Conservation (phyloP, 2,113 vertebrate genomes). For the Psittacara wagleri region DNA sequence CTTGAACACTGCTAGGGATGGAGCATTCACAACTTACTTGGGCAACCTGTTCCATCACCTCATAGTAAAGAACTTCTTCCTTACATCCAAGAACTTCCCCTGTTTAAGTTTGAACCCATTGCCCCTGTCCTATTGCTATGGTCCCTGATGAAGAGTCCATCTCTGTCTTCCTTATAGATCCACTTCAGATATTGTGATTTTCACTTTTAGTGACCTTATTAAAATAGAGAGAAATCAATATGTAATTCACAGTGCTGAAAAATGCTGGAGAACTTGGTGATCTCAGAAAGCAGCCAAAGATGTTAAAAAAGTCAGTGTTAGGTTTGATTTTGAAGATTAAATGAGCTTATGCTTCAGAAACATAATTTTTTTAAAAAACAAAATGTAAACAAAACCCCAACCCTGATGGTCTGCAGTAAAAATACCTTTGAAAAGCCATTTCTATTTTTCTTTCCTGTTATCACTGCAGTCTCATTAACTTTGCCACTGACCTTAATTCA, state of each 20-base stretch:
- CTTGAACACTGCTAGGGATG: neutral
- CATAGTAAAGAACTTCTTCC: neutral
- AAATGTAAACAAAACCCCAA: neutral
- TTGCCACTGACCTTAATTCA: neutral
- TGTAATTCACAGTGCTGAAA: neutral
- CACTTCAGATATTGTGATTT: neutral
- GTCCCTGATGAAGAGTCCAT: neutral
- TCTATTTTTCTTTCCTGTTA: neutral
- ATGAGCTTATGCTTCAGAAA: neutral
- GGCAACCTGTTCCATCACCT: neutral
- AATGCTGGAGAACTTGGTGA: neutral
- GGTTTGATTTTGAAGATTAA: conserved; percentile 16
- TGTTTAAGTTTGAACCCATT: neutral
- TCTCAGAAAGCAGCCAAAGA: conserved; percentile 17
- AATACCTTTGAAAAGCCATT: neutral
- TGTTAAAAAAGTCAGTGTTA: neutral
- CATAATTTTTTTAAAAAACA: neutral
- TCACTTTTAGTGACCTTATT: conserved; percentile 41
- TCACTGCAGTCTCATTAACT: neutral
- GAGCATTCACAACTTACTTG: neutral
- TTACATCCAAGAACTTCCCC: neutral
- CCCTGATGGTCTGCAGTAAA: neutral
- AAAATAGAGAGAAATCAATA: conserved; percentile 33
- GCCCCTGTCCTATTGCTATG: neutral
- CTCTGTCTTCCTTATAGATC: neutral